Evolutionary conservation across 2,797 vertebrate genomes (phyloP).

Genomic region (Trematomus bernacchii): DNA sequence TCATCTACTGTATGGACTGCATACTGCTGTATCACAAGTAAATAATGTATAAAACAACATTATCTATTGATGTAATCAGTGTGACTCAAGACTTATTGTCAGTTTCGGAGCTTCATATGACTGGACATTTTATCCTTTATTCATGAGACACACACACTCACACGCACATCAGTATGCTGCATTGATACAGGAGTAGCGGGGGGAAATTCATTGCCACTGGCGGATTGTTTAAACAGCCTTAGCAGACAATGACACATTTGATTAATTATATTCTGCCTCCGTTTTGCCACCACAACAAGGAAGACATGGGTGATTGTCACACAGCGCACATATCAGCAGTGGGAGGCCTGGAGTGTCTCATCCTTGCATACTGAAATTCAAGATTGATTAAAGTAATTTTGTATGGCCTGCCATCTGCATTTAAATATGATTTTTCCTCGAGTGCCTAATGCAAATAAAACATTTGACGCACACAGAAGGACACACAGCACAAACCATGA

Average conservation of each 20-base stretch:
- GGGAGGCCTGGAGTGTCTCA: conserved; percentile 5
- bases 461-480: conserved; percentile 9
- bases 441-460: conserved; percentile 29
- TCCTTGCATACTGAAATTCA: conserved; percentile 23
- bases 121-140: not conserved
- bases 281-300: conserved; percentile 33
- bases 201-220: conserved; percentile 54
- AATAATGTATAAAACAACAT: not conserved
- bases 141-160: not conserved
- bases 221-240: conserved; percentile 61
- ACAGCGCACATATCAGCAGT: conserved; percentile 35
- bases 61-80: not conserved
- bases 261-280: conserved; percentile 65
- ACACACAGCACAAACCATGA: not conserved
- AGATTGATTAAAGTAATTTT: conserved; percentile 45
- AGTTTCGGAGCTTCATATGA: not conserved
- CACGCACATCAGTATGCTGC: conserved; percentile 33
- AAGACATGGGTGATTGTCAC: conserved; percentile 33
- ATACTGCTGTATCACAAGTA: not conserved
- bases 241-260: conserved; percentile 63
- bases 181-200: conserved; percentile 33
- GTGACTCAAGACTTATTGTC: not conserved
- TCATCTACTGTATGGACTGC: not conserved
- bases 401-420: conserved; percentile 36
- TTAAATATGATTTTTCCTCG: conserved; percentile 21